Percentiles rank a stretch among this genome's conserved stretches.
phyloP scores from a whole-genome alignment of 2,113 vertebrate genomes.

The Arvicanthis niloticus region DNA sequence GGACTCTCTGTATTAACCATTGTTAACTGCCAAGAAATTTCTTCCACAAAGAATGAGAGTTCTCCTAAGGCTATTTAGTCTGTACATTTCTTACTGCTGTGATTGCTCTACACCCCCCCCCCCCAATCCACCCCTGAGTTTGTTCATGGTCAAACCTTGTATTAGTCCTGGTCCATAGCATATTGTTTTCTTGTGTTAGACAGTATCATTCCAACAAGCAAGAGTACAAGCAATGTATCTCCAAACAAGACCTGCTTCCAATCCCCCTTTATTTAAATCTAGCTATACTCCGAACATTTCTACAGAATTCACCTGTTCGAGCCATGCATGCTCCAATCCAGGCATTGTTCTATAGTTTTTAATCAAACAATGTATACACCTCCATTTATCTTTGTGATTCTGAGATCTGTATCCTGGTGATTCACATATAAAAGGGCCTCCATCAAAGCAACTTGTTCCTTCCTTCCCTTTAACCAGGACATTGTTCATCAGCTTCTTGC shows the following conservation, averaged over 20 bases:
- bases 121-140: too few relatives aligned
- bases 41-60: not conserved
- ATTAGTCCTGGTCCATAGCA: not conserved
- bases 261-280: not conserved
- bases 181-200: not conserved
- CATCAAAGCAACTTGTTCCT: not conserved
- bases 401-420: not conserved
- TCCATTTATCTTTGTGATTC: not conserved
- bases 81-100: too few relatives aligned
- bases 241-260: not conserved
- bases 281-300: not conserved
- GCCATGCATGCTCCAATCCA: not conserved
- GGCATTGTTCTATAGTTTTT: not conserved
- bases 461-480: not conserved
- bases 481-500: not conserved
- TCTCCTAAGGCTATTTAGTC: not conserved
- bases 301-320: not conserved
- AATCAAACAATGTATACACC: not conserved
- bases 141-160: not conserved
- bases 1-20: not conserved
- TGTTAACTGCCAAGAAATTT: not conserved
- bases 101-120: accelerated
- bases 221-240: not conserved
- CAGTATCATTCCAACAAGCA: not conserved
- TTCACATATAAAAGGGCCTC: not conserved